Percentiles rank a stretch among this genome's conserved stretches.
Conservation (phyloP, 2,888 invertebrate species). For the Lithophane ornitopus region DNA sequence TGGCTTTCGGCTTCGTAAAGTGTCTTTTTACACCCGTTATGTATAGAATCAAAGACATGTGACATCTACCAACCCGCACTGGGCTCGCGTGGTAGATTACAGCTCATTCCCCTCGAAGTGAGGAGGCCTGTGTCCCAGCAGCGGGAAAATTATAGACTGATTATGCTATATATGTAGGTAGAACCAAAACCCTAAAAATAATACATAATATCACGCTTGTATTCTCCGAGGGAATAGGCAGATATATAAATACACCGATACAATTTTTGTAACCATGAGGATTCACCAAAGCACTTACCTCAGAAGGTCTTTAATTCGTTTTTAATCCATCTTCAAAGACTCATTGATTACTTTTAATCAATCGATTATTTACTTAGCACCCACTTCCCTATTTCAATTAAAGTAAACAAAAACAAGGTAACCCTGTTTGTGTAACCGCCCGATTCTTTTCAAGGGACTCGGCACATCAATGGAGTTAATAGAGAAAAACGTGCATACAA, state of each 20-base stretch:
- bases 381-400: constrained; percentile 4
- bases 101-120: too few relatives aligned
- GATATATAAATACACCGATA: neutral
- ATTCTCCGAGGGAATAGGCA: neutral
- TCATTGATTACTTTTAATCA: neutral
- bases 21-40: too few relatives aligned
- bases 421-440: neutral
- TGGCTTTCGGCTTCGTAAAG: too few relatives aligned
- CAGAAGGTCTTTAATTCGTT: constrained; percentile 7
- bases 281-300: neutral
- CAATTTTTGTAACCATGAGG: neutral
- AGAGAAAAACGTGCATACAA: too few relatives aligned
- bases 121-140: too few relatives aligned
- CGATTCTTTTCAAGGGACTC: neutral
- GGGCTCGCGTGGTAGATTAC: too few relatives aligned
- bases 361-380: neutral
- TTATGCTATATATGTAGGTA: too few relatives aligned
- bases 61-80: too few relatives aligned
- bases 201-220: neutral
- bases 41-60: too few relatives aligned
- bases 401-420: constrained; percentile 11
- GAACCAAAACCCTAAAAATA: too few relatives aligned
- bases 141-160: too few relatives aligned
- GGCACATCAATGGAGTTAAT: constrained; percentile 1
- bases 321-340: constrained; percentile 18